Base-by-base conservation (phyloP, 2,797 vertebrate species). In the Sternotherus odoratus region DNA sequence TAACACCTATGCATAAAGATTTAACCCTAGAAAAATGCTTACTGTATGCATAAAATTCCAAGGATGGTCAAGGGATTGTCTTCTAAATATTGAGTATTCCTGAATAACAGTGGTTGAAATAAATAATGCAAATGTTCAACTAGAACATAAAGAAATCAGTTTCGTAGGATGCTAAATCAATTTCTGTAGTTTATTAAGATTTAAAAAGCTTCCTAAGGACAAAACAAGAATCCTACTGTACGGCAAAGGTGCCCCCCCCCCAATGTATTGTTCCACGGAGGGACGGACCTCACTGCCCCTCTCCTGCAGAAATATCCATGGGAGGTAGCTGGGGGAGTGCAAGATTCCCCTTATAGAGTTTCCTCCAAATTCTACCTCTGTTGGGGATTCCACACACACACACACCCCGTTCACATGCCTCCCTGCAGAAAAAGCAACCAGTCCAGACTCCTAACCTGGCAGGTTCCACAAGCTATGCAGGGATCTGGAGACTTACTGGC, bases 301-400 rank as follows among this genome's bases (percentile, higher is more conserved):
- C 17, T 69, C 63, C 63, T 69, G n/a, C 63, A 69, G 63, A 69
- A 21, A 36, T 69, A 36, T 17, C 63, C n/a, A 66, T 36, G 63
- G n/a, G 19, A 63, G 63, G n/a, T 69, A 69, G 63, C 33, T 36
- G n/a, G 63, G 63, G 19, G 19, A 69, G 10, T 69, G 63, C 63
- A 69, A n/a, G 3, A 60, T 66, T 66, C 33, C 63, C 5, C n/a
- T 23, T 17, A 36, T 19, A 88, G 46, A 94, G 80, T 82, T 91
- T 92, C 39, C 66, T 92, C 54, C 85, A 88, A 83, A 77, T 8
- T 85, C 5, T 16, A 85, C 63, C 86, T 82, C 46, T 91, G 89
- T 48, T 79, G 3, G 24, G 5, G 6, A 81, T 7, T 74, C n/a
- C n/a, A n/a, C n/a, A n/a, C n/a, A n/a, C n/a, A n/a, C n/a, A n/a